Conservation (phyloP, 2,888 invertebrate species). For the Scotopteryx bipunctaria region DNA sequence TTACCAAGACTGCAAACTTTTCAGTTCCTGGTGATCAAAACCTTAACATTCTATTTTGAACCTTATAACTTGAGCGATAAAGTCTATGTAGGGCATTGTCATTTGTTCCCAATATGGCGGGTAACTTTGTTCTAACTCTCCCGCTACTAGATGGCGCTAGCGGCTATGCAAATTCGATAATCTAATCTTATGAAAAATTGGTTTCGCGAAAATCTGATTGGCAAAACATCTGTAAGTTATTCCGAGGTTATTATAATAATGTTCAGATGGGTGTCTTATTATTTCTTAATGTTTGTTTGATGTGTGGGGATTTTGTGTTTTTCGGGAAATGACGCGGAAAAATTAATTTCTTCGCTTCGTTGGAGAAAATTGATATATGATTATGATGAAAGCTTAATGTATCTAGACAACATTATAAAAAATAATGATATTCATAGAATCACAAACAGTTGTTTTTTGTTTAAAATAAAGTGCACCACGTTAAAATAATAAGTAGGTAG, state of each 20-base stretch:
- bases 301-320: slow-evolving; percentile 52
- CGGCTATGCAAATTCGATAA: slow-evolving; percentile 79
- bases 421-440: too few relatives aligned
- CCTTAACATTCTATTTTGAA: slow-evolving; percentile 37
- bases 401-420: not conserved
- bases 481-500: too few relatives aligned
- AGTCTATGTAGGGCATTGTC: not conserved
- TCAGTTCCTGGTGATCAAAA: slow-evolving; percentile 4
- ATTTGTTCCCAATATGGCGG: slow-evolving; percentile 14
- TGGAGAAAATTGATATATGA: slow-evolving; percentile 14
- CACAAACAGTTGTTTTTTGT: too few relatives aligned
- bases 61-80: slow-evolving; percentile 32
- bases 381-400: slow-evolving; percentile 1
- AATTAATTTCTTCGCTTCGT: slow-evolving; percentile 39
- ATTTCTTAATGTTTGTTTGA: slow-evolving; percentile 77
- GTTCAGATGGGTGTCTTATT: slow-evolving; percentile 73
- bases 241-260: slow-evolving; percentile 76
- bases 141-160: slow-evolving; percentile 74
- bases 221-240: slow-evolving; percentile 79
- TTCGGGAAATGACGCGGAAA: slow-evolving; percentile 52
- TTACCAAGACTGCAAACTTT: slow-evolving; percentile 7
- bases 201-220: slow-evolving; percentile 70
- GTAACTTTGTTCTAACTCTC: slow-evolving; percentile 50
- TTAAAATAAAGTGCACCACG: too few relatives aligned
- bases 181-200: slow-evolving; percentile 80